Evolutionary conservation across 2,797 vertebrate genomes (phyloP), one percentile per base, ranked within the genome.

Genomic region (Salarias fasciatus): DNA sequence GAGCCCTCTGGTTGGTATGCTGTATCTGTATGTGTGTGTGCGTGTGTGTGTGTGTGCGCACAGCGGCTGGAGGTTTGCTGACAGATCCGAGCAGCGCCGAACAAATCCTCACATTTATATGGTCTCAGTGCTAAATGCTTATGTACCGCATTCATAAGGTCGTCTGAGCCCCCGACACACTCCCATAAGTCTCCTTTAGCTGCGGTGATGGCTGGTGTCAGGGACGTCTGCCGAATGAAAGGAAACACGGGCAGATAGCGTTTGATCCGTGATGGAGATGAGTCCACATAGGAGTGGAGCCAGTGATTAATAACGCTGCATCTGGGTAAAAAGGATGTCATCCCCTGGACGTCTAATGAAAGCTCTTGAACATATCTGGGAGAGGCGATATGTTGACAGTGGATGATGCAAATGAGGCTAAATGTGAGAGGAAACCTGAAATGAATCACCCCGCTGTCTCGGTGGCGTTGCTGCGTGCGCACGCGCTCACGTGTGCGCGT

Each of bases 381-480:
- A 72, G 84, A 83, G 85, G 85, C 87, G 86, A 90, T 86, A 84
- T 88, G 91, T 91, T 91, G 92, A 93, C 91, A 91, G 89, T 90
- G 77, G 90, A 84, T 84, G 85, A 92, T 92, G 90, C 91, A 93
- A 93, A 93, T 92, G 90, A 93, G 92, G 89, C 91, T 91, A 92
- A 93, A 92, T 90, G 88, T 89, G 87, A 86, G 83, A 72, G 84
- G 89, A 89, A 86, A 88, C 86, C 82, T 83, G 85, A 88, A 92
- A 92, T 90, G 89, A 91, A 93, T 93, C 93, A 92, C 91, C 87
- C 75, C 71, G 85, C 83, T 65, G 79, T 85, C 73, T 90, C 83
- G 53, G 57, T 82, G 71, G 46, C 78, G 63, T 77, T 89, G 54
- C 70, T 67, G 65, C 52, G 65, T 48, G 55, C 7, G 58, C 36